Evolutionary conservation across 1,140 invertebrate species (phyloP).

Genomic region (Penaeus japonicus): DNA sequence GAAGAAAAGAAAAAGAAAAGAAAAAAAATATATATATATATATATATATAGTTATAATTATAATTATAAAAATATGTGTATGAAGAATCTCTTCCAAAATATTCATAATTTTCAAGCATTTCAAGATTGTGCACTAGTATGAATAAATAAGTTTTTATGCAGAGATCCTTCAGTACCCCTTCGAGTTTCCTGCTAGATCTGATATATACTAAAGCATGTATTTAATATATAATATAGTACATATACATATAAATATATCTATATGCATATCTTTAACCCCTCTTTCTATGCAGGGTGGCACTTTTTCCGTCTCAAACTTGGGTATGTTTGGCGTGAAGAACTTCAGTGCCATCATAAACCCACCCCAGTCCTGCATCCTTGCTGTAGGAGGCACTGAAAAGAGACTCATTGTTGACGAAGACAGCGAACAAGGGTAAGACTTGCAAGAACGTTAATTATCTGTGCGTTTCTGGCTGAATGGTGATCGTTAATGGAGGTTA

Average conservation of each 20-base stretch:
- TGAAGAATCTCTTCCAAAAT: too few species aligned
- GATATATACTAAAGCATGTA: too few species aligned
- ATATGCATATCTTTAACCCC: slow-evolving; percentile 26
- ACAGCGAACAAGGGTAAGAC: slow-evolving; percentile 64
- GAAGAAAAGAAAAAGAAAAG: not conserved
- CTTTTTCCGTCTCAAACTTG: slow-evolving; percentile 91
- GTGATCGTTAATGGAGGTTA: too few species aligned
- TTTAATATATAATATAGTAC: too few species aligned
- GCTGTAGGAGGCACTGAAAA: slow-evolving; percentile 72
- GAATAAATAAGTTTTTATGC: too few species aligned
- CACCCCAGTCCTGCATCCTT: slow-evolving; percentile 76
- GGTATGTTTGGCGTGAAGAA: slow-evolving; percentile 94
- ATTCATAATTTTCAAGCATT: too few species aligned
- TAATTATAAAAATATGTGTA: too few species aligned
- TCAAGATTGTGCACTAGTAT: too few species aligned
- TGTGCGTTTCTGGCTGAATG: not conserved
- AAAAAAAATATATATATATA: too few species aligned
- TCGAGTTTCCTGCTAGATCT: too few species aligned
- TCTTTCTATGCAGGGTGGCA: slow-evolving; percentile 70
- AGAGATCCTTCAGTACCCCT: too few species aligned
- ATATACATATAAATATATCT: not conserved
- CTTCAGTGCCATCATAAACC: slow-evolving; percentile 76
- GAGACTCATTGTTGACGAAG: slow-evolving; percentile 67
- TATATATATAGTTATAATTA: too few species aligned
- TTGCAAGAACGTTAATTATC: not conserved